Evolutionary conservation across 2,113 vertebrate genomes (phyloP).

Genomic region (Clarias batrachus): DNA sequence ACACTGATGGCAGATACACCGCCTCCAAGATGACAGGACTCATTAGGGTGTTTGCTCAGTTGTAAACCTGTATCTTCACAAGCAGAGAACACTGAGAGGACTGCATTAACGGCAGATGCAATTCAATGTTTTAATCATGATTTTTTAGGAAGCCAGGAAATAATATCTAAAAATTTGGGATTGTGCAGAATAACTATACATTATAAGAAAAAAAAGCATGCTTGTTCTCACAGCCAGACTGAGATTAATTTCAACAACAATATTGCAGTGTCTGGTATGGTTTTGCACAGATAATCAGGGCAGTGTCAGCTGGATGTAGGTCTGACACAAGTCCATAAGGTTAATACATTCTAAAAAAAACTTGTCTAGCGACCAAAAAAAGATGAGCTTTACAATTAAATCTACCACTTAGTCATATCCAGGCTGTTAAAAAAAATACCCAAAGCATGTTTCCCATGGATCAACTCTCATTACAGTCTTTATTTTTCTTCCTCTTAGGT

Average conservation of each 20-base stretch:
- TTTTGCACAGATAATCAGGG: conserved; percentile 55
- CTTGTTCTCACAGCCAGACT: conserved; percentile 48
- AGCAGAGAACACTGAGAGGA: background rate
- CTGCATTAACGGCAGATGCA: background rate
- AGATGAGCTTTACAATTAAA: conserved; percentile 2
- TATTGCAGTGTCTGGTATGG: conserved; percentile 53
- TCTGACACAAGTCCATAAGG: conserved; percentile 30
- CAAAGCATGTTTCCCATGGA: conserved; percentile 37
- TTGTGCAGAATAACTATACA: conserved; percentile 34
- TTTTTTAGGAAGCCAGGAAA: background rate
- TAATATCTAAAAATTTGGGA: background rate
- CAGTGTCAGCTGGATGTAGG: conserved; percentile 29
- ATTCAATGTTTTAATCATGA: background rate
- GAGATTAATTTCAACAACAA: conserved; percentile 66
- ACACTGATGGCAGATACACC: background rate
- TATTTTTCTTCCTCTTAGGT: background rate
- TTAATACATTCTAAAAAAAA: conserved; percentile 17
- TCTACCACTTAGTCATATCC: conserved; percentile 1
- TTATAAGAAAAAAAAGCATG: conserved; percentile 44
- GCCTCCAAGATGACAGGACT: background rate
- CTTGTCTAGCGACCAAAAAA: conserved; percentile 15
- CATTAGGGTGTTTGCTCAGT: conserved; percentile 6
- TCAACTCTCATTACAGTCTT: background rate
- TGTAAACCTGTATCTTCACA: background rate
- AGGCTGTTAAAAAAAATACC: conserved; percentile 22